Conservation (phyloP, 2,888 invertebrate genomes). For the Sinopyrophorus schimmeli region DNA sequence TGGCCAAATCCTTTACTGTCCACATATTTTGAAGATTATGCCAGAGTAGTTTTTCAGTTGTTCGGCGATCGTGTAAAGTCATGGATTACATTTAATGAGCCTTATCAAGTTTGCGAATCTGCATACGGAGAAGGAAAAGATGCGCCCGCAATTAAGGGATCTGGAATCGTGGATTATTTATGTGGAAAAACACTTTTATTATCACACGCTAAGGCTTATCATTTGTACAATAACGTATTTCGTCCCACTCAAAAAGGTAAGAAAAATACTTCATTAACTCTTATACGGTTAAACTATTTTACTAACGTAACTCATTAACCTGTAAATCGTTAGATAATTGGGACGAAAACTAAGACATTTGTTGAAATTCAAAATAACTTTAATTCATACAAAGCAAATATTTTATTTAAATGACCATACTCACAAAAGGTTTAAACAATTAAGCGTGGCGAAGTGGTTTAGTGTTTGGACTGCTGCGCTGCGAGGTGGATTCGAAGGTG, state of each 20-base stretch:
- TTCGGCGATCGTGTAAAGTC: constrained; percentile 50
- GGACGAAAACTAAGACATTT: too few species aligned
- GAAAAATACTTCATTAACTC: too few species aligned
- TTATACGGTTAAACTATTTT: too few species aligned
- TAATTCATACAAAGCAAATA: too few species aligned
- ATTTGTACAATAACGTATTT: constrained; percentile 59
- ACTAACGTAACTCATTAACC: too few species aligned
- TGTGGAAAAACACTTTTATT: constrained; percentile 64
- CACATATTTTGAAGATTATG: constrained; percentile 65
- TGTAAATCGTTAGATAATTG: too few species aligned
- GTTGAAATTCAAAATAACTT: too few species aligned
- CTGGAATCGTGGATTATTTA: constrained; percentile 62
- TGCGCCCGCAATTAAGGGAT: constrained; percentile 57
- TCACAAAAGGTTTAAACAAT: too few species aligned
- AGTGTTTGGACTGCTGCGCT: too few species aligned
- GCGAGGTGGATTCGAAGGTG: too few species aligned
- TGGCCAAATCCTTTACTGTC: constrained; percentile 66
- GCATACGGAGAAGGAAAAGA: constrained; percentile 44
- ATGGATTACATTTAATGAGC: constrained; percentile 63
- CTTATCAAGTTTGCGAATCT: constrained; percentile 43
- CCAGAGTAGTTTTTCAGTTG: constrained; percentile 54
- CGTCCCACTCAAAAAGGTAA: constrained; percentile 41
- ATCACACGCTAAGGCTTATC: constrained; percentile 66
- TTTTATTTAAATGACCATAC: too few species aligned
- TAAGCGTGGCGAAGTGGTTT: too few species aligned